Evolutionary conservation across 2,113 vertebrate genomes (phyloP).

Genomic region (Gymnarchus niloticus): DNA sequence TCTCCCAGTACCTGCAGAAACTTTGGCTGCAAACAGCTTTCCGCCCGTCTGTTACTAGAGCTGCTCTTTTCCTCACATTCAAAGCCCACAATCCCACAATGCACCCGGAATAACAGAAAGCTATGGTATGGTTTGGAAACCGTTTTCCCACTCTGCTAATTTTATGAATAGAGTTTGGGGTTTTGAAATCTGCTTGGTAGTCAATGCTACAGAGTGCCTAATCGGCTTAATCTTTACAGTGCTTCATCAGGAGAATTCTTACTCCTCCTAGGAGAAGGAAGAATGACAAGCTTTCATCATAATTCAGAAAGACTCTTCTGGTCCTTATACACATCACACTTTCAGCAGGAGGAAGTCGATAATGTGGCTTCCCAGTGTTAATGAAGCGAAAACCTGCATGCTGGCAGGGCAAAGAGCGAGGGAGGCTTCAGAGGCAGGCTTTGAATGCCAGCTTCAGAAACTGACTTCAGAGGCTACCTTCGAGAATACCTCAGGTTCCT

Average conservation of each 20-base stretch:
- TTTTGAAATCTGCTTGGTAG: not conserved
- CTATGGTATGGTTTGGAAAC: not conserved
- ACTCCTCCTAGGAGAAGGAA: conserved; percentile 14
- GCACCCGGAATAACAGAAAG: not conserved
- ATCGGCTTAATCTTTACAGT: not conserved
- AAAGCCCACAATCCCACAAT: not conserved
- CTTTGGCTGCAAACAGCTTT: not conserved
- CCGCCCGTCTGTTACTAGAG: not conserved
- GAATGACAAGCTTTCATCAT: conserved; percentile 21
- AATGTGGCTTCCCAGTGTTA: conserved; percentile 20
- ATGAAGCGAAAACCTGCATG: not conserved
- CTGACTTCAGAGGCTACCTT: not conserved
- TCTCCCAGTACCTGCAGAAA: conserved; percentile 25
- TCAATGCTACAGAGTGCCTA: not conserved
- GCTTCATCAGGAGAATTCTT: not conserved
- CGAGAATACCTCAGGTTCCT: not conserved
- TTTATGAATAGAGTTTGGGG: not conserved
- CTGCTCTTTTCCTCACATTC: not conserved
- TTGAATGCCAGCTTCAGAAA: not conserved
- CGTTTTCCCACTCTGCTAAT: not conserved
- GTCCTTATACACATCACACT: conserved; percentile 36
- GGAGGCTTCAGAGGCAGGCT: not conserved
- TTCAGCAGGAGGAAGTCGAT: conserved; percentile 31
- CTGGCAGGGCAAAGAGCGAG: not conserved
- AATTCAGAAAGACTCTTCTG: conserved; percentile 26